phyloP scores from a whole-genome alignment of 1,140 invertebrate genomes.

The Drosophila varians region DNA sequence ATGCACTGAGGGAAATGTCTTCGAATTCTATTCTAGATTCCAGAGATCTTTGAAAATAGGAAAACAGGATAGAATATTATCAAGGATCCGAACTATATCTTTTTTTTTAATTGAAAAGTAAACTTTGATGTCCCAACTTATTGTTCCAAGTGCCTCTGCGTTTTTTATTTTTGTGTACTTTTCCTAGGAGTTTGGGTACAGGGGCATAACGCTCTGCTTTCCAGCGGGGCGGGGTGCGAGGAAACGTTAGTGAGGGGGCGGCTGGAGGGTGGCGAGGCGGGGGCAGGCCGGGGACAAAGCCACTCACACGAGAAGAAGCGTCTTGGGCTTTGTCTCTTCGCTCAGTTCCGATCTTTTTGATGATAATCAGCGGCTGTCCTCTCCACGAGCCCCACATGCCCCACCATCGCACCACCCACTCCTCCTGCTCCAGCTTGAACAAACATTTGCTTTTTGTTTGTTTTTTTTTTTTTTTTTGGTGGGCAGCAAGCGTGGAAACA shows the following conservation, averaged over 20 bases:
- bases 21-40: too few relatives aligned
- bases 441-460: slow-evolving; percentile 44
- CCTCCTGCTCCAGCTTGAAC: background rate
- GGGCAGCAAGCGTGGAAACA: slow-evolving; percentile 79
- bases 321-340: slow-evolving; percentile 70
- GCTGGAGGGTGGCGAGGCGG: background rate
- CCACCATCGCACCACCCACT: background rate
- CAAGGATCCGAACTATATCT: too few relatives aligned
- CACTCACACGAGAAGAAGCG: slow-evolving; percentile 67
- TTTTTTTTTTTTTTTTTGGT: slow-evolving; percentile 15
- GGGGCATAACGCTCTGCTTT: slow-evolving; percentile 59
- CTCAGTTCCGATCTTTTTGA: slow-evolving; percentile 72
- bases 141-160: slow-evolving; percentile 2
- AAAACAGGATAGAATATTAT: too few relatives aligned
- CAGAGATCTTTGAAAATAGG: background rate
- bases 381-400: background rate
- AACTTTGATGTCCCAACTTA: too few relatives aligned
- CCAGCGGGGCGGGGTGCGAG: slow-evolving; percentile 13
- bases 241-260: background rate
- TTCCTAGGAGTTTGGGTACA: slow-evolving; percentile 29
- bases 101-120: too few relatives aligned
- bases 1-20: slow-evolving; percentile 24
- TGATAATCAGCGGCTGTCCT: slow-evolving; percentile 74
- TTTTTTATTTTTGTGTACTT: slow-evolving; percentile 1
- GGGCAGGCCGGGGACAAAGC: slow-evolving; percentile 38